A percentile compares a stretch with the other conserved stretches of the same genome.
Evolutionary conservation across 2,113 vertebrate genomes (phyloP).

Genomic region (Amazona guildingii): DNA sequence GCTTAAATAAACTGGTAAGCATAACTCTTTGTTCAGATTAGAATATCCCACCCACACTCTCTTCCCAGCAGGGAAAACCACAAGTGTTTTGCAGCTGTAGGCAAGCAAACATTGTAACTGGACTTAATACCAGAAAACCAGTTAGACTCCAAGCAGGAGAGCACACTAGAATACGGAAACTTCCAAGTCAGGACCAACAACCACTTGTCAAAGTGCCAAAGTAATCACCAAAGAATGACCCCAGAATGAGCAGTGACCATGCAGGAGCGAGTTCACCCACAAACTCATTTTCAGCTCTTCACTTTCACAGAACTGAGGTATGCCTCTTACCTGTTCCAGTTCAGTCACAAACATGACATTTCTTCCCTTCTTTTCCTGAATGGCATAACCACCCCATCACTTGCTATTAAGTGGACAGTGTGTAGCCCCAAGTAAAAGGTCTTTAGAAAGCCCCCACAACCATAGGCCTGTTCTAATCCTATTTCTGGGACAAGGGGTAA

Average conservation of each 20-base stretch:
- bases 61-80: background rate
- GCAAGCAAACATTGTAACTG: background rate
- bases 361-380: background rate
- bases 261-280: background rate
- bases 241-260: background rate
- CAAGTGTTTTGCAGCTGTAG: background rate
- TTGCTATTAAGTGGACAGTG: fast-evolving
- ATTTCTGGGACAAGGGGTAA: background rate
- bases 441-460: background rate
- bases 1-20: background rate
- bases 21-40: background rate
- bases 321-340: background rate
- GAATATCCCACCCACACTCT: background rate
- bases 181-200: background rate
- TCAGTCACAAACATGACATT: background rate
- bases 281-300: background rate
- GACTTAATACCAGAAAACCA: background rate
- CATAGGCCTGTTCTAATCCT: background rate
- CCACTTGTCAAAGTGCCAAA: background rate
- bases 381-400: background rate
- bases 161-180: fast-evolving
- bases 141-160: background rate
- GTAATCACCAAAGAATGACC: fast-evolving
- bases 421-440: background rate
- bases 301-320: background rate